Conservation (phyloP, 2,888 invertebrate species). For the Protula sp. region DNA sequence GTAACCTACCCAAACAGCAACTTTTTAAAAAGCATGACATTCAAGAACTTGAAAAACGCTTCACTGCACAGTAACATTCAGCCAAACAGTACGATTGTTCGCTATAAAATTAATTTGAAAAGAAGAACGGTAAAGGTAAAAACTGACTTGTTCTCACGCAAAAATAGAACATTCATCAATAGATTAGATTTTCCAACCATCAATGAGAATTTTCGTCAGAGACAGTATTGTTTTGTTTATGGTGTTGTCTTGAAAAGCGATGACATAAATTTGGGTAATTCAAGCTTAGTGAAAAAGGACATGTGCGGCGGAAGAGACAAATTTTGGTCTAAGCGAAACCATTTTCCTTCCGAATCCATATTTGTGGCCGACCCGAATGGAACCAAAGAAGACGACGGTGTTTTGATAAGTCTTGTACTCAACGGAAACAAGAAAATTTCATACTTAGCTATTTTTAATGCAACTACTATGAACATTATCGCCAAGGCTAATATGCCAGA, state of each 20-base stretch:
- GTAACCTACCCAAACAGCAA: slow-evolving; percentile 36
- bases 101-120: slow-evolving; percentile 11
- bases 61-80: slow-evolving; percentile 29
- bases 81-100: slow-evolving; percentile 28
- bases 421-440: slow-evolving; percentile 30
- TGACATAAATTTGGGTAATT: slow-evolving; percentile 26
- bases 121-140: not conserved
- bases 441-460: slow-evolving; percentile 39
- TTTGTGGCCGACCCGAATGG: slow-evolving; percentile 35
- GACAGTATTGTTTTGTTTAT: slow-evolving; percentile 34
- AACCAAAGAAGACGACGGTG: slow-evolving; percentile 41
- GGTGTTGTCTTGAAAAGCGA: slow-evolving; percentile 40
- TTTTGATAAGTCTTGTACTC: slow-evolving; percentile 37
- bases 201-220: slow-evolving; percentile 36
- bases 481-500: not conserved
- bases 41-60: slow-evolving; percentile 29
- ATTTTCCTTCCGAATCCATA: not conserved
- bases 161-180: too few relatives aligned
- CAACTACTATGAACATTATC: slow-evolving; percentile 30
- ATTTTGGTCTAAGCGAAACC: not conserved
- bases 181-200: slow-evolving; percentile 42
- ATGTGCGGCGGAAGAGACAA: slow-evolving; percentile 24
- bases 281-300: slow-evolving; percentile 42
- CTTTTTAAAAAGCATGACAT: slow-evolving; percentile 32
- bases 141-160: not conserved